phyloP scores from a whole-genome alignment of 2,113 vertebrate species.

The Pelusios castaneus region DNA sequence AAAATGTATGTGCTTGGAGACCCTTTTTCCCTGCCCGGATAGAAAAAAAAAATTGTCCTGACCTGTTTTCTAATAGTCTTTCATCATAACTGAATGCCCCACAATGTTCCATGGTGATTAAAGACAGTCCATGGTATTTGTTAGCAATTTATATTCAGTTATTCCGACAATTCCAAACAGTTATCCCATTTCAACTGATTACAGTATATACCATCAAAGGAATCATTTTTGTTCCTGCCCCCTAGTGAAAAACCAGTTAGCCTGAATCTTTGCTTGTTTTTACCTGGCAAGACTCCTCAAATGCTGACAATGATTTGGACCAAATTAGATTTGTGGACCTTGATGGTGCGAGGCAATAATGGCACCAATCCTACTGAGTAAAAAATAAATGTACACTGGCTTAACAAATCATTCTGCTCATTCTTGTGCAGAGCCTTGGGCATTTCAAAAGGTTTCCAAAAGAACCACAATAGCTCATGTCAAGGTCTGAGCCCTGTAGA shows the following conservation, averaged over 20 bases:
- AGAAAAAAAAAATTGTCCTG: background rate
- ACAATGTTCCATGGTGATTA: background rate
- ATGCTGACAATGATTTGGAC: rapidly evolving
- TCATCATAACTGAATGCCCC: background rate
- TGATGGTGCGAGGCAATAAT: background rate
- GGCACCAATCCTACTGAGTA: background rate
- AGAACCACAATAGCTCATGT: background rate
- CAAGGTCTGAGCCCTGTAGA: background rate
- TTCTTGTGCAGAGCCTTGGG: background rate
- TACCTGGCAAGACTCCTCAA: rapidly evolving
- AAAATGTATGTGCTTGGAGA: background rate
- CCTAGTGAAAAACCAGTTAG: background rate
- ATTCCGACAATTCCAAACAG: background rate
- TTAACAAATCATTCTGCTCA: background rate
- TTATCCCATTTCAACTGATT: rapidly evolving
- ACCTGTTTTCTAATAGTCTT: background rate
- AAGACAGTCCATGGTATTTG: background rate
- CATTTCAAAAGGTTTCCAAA: background rate
- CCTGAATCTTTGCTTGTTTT: background rate
- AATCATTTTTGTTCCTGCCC: background rate
- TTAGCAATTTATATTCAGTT: slow-evolving; percentile 15
- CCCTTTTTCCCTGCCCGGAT: background rate
- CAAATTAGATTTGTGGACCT: rapidly evolving
- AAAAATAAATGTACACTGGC: background rate
- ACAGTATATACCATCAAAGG: background rate